Evolutionary conservation across 2,113 vertebrate species (phyloP).

Genomic region (Oriolus oriolus): DNA sequence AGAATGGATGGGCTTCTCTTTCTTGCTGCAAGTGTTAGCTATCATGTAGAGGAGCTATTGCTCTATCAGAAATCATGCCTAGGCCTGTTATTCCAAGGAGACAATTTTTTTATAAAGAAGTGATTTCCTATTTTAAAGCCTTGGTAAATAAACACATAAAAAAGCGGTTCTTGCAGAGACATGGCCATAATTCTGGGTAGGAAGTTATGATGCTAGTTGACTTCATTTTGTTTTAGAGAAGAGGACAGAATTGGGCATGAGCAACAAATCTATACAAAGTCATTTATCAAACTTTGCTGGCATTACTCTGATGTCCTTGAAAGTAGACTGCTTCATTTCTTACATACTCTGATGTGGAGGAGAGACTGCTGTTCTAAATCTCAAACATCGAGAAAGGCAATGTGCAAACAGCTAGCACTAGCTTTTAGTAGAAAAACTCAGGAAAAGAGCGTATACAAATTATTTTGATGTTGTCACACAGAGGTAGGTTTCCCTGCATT

Average conservation of each 20-base stretch:
- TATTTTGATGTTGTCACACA: conserved; percentile 7
- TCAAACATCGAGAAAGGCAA: background rate
- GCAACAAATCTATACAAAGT: conserved; percentile 47
- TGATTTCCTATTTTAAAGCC: conserved; percentile 69
- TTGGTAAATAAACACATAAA: conserved; percentile 61
- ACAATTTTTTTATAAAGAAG: conserved; percentile 65
- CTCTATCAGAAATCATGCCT: conserved; percentile 59
- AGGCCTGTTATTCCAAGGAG: conserved; percentile 65
- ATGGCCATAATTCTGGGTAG: conserved; percentile 42
- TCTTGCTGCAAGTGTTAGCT: conserved; percentile 54
- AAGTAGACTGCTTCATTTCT: conserved; percentile 30
- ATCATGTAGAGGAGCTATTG: conserved; percentile 68
- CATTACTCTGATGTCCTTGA: conserved; percentile 57
- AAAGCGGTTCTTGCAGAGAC: conserved; percentile 26
- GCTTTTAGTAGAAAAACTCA: conserved; percentile 8
- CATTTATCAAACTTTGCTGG: conserved; percentile 59
- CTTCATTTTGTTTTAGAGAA: conserved; percentile 61
- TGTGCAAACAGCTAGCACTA: background rate
- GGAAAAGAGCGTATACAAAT: conserved; percentile 22
- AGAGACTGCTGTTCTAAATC: conserved; percentile 34
- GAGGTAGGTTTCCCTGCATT: background rate
- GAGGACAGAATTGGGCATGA: conserved; percentile 15
- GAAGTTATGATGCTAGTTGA: conserved; percentile 20
- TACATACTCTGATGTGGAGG: background rate
- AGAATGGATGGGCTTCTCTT: conserved; percentile 45